Evolutionary conservation across 2,797 vertebrate species (phyloP), one percentile per base, ranked within the genome.

Genomic region (Uromys caudimaculatus): DNA sequence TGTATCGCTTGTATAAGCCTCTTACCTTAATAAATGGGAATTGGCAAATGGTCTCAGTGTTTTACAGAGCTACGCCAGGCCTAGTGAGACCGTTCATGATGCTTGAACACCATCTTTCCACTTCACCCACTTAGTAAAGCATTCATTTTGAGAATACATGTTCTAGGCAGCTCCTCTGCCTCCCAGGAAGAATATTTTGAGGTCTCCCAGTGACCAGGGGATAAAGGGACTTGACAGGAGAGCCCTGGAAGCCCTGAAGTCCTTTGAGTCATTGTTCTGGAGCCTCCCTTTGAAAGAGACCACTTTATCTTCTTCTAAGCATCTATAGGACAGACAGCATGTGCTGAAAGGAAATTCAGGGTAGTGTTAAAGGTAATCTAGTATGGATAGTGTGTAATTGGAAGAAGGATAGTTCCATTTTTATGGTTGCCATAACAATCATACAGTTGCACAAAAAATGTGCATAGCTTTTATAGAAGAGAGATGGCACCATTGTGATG

Each of bases 351-450:
- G 97, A 95, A 92, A 69, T 94, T 96, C 94, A 83, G 98, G 96
- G 94, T 94, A 47, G 76, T 95, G 97, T 44, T 35, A 91, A 97
- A 24, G 94, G 94, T 95, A 69, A 95, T 81, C 95, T 0, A 3
- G 96, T 89, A 83, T 92, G 85, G 95, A 92, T 96, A 97, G 79
- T 96, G 98, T 97, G 97, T 97, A 95, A 97, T 94, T 92, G 97
- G 97, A 98, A 97, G 97, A 98, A 97, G 0, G 38, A 97, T 92
- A 69, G 97, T 98, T 98, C 97, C 98, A 97, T 98, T 98, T 98
- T 98, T 97, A 97, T 96, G 64, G 98, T 98, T 98, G 96, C 98
- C 96, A 97, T 98, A 98, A 98, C 98, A 98, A 96, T 98, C 93
- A 96, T 97, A 95, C 96, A 97, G 97, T 98, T 98, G 97, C 96